phyloP scores from a whole-genome alignment of 2,888 invertebrate species.

The Ophion ventricosus region DNA sequence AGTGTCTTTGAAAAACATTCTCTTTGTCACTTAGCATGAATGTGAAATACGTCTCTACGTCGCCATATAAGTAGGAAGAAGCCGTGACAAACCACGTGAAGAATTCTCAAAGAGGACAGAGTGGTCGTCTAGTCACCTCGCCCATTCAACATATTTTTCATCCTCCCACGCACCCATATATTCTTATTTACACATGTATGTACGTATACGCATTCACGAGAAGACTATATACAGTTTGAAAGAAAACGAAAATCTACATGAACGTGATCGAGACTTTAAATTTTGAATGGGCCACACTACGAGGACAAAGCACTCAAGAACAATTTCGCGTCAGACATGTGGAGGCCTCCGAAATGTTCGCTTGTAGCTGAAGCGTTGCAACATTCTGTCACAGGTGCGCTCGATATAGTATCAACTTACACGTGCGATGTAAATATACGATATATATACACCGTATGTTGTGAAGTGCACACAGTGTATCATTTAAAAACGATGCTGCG shows the following conservation, averaged over 20 bases:
- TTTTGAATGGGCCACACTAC: background rate
- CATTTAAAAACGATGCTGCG: no score
- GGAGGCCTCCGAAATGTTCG: background rate
- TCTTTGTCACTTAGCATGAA: conserved; percentile 57
- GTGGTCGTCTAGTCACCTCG: conserved; percentile 43
- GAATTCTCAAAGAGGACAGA: conserved; percentile 52
- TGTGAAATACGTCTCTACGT: conserved; percentile 1
- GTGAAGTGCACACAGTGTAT: no score
- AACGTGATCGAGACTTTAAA: background rate
- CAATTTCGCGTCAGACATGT: background rate
- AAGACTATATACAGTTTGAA: background rate
- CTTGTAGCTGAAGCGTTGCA: background rate
- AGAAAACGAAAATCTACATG: conserved; percentile 7
- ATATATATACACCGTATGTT: background rate
- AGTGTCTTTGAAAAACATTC: conserved; percentile 20
- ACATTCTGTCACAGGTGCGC: conserved; percentile 4
- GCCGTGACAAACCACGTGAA: conserved; percentile 52
- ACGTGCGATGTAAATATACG: background rate
- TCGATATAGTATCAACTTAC: background rate
- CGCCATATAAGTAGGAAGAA: conserved; percentile 39
- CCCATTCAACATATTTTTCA: conserved; percentile 59
- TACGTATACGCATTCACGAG: background rate
- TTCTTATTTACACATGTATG: background rate
- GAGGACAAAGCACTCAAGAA: background rate
- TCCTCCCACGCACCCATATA: conserved; percentile 50